A percentile compares a stretch with the other conserved stretches of the same genome.
Conservation (phyloP, 2,888 invertebrate species). For the Meghimatium bilineatum region DNA sequence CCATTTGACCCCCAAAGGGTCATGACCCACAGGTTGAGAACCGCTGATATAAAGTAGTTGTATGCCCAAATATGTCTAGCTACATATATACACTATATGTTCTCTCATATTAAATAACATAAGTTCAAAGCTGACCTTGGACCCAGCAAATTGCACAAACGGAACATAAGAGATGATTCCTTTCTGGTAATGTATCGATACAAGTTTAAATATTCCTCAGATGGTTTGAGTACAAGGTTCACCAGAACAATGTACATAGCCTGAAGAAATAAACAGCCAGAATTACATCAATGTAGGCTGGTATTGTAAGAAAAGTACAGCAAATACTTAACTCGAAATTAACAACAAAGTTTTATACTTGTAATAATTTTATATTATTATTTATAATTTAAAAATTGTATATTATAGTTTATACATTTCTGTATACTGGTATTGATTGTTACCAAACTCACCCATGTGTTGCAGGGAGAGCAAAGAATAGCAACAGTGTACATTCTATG, state of each 20-base stretch:
- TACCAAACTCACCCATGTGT: too few species aligned
- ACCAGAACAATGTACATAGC: constrained; percentile 62
- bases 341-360: not conserved
- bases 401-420: too few species aligned
- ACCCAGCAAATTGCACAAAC: constrained; percentile 61
- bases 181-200: constrained; percentile 64
- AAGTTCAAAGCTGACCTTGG: constrained; percentile 54
- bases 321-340: not conserved
- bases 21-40: too few species aligned
- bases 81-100: too few species aligned
- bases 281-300: too few species aligned
- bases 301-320: not conserved
- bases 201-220: constrained; percentile 61
- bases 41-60: too few species aligned
- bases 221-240: constrained; percentile 58
- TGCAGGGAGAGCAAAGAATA: too few species aligned
- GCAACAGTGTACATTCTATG: too few species aligned
- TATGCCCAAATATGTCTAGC: too few species aligned
- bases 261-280: constrained; percentile 52
- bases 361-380: not conserved
- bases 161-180: constrained; percentile 55
- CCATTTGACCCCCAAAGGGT: too few species aligned
- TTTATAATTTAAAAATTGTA: not conserved
- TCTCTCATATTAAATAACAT: too few species aligned
- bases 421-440: too few species aligned